Percentiles rank a stretch among this genome's conserved stretches.
These are phyloP conservation scores for Epinotia brunnichana DNA, from an alignment of 2,888 invertebrate species.

Conservation along the genomic window DNA sequence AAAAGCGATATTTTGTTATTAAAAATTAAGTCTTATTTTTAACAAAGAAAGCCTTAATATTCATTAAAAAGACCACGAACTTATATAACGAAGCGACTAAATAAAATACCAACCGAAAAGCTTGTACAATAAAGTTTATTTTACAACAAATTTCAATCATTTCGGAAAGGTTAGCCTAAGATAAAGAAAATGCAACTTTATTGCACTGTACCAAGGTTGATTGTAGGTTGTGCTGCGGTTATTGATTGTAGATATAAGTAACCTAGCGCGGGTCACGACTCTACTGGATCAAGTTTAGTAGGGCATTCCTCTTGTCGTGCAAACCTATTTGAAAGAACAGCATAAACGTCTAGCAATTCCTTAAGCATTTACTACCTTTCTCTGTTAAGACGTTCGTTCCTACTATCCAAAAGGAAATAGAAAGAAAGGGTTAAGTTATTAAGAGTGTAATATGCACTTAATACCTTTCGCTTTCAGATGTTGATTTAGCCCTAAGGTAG, in stretches of 20 bases:
- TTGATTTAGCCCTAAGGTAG: slow-evolving; percentile 17
- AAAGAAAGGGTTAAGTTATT: not conserved
- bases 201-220: not conserved
- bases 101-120: slow-evolving; percentile 2
- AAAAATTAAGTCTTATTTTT: slow-evolving; percentile 8
- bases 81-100: not conserved
- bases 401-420: not conserved
- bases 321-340: not conserved
- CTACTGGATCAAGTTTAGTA: slow-evolving; percentile 52
- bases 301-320: slow-evolving; percentile 54
- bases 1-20: slow-evolving; percentile 1
- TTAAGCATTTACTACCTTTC: slow-evolving; percentile 11
- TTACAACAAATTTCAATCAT: slow-evolving; percentile 54
- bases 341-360: not conserved
- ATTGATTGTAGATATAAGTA: slow-evolving; percentile 46
- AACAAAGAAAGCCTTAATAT: slow-evolving; percentile 13
- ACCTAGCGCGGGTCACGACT: slow-evolving; percentile 50
- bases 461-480: not conserved
- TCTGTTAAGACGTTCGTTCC: not conserved
- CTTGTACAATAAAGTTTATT: slow-evolving; percentile 9
- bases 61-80: slow-evolving; percentile 14
- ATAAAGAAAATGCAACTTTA: slow-evolving; percentile 6
- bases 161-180: slow-evolving; percentile 1
- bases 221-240: not conserved
- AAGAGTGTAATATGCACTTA: not conserved